Percentiles rank a stretch among this genome's conserved stretches.
Conservation (phyloP, 2,797 vertebrate species). For the Malacoctenus gilli region DNA sequence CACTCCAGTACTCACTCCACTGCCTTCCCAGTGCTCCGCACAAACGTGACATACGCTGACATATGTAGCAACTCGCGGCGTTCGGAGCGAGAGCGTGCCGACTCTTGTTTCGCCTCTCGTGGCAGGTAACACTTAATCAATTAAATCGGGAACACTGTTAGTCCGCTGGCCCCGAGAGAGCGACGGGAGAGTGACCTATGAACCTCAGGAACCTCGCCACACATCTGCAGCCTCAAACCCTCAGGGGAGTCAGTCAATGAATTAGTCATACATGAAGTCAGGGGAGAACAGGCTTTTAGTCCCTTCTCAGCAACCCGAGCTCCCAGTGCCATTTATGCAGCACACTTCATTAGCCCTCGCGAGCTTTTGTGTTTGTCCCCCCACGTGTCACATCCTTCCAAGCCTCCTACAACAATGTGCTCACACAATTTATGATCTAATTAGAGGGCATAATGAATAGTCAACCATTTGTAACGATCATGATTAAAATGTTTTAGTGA, state of each 20-base stretch:
- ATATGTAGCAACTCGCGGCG: constrained; percentile 43
- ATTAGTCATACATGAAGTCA: constrained; percentile 50
- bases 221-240: constrained; percentile 17
- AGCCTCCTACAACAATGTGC: constrained; percentile 63
- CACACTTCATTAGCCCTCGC: constrained; percentile 48
- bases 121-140: constrained; percentile 41
- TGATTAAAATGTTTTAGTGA: constrained; percentile 79
- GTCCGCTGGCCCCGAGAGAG: constrained; percentile 6
- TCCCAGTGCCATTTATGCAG: constrained; percentile 38
- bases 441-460: constrained; percentile 78
- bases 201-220: constrained; percentile 36
- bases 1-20: constrained; percentile 26
- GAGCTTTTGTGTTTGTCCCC: constrained; percentile 61
- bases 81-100: constrained; percentile 29
- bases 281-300: constrained; percentile 34
- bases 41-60: constrained; percentile 49
- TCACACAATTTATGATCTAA: constrained; percentile 79
- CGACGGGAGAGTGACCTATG: constrained; percentile 41
- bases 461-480: constrained; percentile 77
- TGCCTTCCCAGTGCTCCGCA: constrained; percentile 18
- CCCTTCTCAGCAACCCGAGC: constrained; percentile 30
- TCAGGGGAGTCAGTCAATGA: constrained; percentile 41
- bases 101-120: constrained; percentile 14
- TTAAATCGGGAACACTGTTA: constrained; percentile 31
- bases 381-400: constrained; percentile 63